phyloP scores from a whole-genome alignment of 2,113 vertebrate species.

The Aphelocoma coerulescens region DNA sequence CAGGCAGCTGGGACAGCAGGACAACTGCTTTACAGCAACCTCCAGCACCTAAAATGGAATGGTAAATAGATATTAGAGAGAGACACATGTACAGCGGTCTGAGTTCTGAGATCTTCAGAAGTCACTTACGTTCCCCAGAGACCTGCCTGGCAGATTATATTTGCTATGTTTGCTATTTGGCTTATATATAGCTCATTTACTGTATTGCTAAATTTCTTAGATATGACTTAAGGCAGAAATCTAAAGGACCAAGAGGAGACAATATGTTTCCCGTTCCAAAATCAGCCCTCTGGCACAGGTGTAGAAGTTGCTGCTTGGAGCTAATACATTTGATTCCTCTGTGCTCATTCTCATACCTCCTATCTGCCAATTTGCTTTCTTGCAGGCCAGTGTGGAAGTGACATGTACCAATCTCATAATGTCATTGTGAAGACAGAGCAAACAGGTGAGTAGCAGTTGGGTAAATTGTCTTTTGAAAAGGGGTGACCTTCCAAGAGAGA shows the following conservation, averaged over 20 bases:
- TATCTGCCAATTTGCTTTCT: slow-evolving; percentile 21
- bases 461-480: background rate
- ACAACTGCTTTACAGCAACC: slow-evolving; percentile 87
- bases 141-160: background rate
- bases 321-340: background rate
- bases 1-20: slow-evolving; percentile 86
- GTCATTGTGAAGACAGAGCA: slow-evolving; percentile 84
- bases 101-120: background rate
- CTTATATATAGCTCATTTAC: background rate
- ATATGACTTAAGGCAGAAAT: background rate
- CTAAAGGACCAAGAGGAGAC: background rate
- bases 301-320: background rate
- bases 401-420: slow-evolving; percentile 78
- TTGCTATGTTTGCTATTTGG: background rate
- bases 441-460: slow-evolving; percentile 63
- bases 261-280: background rate
- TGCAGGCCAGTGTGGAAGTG: slow-evolving; percentile 79
- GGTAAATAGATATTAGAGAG: slow-evolving; percentile 68
- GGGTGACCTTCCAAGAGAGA: background rate
- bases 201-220: background rate
- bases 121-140: background rate
- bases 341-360: background rate
- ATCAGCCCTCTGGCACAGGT: background rate
- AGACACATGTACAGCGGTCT: background rate
- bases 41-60: slow-evolving; percentile 90